These are phyloP conservation scores for Myocastor coypus DNA, from an alignment of 2,113 vertebrate genomes.

Conservation along the genomic window DNA sequence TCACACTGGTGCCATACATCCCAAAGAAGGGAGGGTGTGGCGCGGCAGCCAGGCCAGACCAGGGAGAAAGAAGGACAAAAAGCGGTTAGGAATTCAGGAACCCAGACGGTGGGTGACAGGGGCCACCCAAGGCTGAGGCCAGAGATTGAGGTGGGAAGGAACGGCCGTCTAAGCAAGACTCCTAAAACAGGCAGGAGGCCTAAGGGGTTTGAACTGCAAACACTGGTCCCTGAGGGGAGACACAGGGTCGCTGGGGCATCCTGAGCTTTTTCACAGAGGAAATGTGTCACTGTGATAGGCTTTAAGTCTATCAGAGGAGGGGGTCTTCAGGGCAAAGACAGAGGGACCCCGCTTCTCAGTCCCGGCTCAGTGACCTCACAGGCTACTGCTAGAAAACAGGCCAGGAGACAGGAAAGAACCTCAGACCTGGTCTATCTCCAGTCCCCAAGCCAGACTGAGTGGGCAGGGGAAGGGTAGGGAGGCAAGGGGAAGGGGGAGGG, in stretches of 20 bases:
- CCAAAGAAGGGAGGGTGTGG: rapidly evolving
- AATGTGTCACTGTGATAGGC: background rate
- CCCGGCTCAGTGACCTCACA: background rate
- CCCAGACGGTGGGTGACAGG: background rate
- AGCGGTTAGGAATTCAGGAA: background rate
- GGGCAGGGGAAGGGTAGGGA: background rate
- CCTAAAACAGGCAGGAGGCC: background rate
- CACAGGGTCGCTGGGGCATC: background rate
- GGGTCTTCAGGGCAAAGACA: background rate
- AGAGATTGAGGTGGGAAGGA: background rate
- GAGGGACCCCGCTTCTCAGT: background rate
- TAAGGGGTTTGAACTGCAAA: too few species aligned
- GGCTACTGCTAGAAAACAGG: background rate
- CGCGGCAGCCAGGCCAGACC: background rate
- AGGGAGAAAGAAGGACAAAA: background rate
- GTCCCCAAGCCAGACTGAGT: background rate
- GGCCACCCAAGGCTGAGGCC: too few species aligned
- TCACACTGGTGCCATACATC: background rate
- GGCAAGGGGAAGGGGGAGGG: background rate
- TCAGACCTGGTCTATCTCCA: background rate
- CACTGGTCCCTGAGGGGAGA: background rate
- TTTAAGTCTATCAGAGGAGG: background rate
- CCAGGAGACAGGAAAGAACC: background rate
- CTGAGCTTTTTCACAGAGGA: background rate
- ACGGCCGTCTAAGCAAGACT: background rate